Evolutionary conservation across 2,888 invertebrate species (phyloP).

Genomic region (Caenorhabditis sinica): DNA sequence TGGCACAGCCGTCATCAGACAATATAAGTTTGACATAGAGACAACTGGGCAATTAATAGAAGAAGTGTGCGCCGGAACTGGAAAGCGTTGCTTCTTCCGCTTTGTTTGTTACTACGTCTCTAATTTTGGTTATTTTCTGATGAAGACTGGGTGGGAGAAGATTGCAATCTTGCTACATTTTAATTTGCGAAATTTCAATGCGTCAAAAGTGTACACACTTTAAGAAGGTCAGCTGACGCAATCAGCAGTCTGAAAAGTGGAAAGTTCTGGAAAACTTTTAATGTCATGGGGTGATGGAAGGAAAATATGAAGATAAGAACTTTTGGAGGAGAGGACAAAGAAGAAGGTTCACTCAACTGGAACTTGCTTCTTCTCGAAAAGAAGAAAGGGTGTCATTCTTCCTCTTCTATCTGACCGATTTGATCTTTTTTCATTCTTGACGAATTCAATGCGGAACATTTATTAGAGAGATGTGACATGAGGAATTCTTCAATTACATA

Average conservation of each 20-base stretch:
- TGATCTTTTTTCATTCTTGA: slow-evolving; percentile 1
- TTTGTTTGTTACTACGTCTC: slow-evolving; percentile 16
- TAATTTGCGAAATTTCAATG: neutral
- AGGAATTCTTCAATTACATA: neutral
- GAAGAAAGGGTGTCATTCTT: neutral
- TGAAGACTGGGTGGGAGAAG: neutral
- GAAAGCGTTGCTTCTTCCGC: neutral
- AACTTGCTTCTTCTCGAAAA: neutral
- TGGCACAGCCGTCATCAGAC: slow-evolving; percentile 24
- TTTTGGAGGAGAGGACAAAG: neutral
- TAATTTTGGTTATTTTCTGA: slow-evolving; percentile 3
- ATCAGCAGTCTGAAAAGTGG: neutral
- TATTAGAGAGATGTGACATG: neutral
- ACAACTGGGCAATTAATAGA: slow-evolving; percentile 33
- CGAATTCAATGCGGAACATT: neutral
- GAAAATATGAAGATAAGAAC: too few species aligned
- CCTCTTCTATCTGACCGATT: slow-evolving; percentile 16
- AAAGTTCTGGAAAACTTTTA: slow-evolving; percentile 19
- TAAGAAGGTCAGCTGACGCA: slow-evolving; percentile 14
- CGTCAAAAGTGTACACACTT: neutral
- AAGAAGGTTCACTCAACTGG: neutral
- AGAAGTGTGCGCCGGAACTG: slow-evolving; percentile 3
- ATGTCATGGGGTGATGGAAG: neutral
- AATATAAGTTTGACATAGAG: slow-evolving; percentile 38
- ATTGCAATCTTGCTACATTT: neutral